phyloP scores from a whole-genome alignment of 1,140 invertebrate species.

The Musca vetustissima region DNA sequence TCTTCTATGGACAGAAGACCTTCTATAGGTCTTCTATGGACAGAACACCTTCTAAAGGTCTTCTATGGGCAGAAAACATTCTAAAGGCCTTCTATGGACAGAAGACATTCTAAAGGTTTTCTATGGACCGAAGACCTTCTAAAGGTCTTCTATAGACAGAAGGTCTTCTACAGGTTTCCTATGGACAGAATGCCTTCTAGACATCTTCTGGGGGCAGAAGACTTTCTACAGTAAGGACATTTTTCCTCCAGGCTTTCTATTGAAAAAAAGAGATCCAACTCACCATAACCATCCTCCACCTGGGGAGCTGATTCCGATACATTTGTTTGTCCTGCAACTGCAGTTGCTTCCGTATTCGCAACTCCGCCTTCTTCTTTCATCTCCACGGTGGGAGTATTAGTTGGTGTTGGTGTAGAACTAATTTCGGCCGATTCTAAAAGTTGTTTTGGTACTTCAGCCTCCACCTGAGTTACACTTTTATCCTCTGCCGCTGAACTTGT shows the following conservation, averaged over 20 bases:
- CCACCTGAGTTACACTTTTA: conserved; percentile 14
- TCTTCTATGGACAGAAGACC: too few relatives aligned
- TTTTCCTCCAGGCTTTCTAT: neutral
- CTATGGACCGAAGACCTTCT: too few relatives aligned
- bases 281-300: conserved; percentile 38
- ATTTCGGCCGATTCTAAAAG: conserved; percentile 8
- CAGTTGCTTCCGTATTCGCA: neutral
- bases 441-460: conserved; percentile 20
- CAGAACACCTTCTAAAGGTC: too few relatives aligned
- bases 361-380: conserved; percentile 26
- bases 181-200: too few relatives aligned
- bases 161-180: too few relatives aligned
- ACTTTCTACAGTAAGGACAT: too few relatives aligned
- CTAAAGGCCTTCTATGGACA: too few relatives aligned
- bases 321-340: neutral
- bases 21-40: too few relatives aligned
- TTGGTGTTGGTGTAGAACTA: neutral
- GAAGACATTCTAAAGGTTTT: too few relatives aligned
- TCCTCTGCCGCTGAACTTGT: conserved; percentile 31
- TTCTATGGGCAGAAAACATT: too few relatives aligned
- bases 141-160: too few relatives aligned
- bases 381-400: conserved; percentile 2
- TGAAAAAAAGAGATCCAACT: neutral
- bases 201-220: too few relatives aligned
- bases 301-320: neutral